phyloP scores from a whole-genome alignment of 1,140 invertebrate genomes.

The Lucilia cuprina region DNA sequence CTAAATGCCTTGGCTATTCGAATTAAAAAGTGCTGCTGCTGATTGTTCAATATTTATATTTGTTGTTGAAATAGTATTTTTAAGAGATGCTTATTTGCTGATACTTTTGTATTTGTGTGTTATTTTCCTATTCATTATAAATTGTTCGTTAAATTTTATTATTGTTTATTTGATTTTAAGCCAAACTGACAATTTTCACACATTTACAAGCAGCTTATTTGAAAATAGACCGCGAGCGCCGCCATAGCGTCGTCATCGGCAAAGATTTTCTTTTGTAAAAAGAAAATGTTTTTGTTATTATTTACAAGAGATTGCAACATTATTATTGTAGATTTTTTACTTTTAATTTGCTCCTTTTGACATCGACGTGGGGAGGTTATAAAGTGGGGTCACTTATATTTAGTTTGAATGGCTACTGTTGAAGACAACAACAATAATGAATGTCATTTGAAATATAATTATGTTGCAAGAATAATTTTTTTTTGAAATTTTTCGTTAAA shows the following conservation, averaged over 20 bases:
- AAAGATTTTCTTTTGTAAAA: too few relatives aligned
- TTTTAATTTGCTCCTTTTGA: too few relatives aligned
- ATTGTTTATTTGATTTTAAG: conserved; percentile 25
- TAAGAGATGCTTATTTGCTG: conserved; percentile 19
- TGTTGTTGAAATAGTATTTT: not conserved
- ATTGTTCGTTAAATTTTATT: conserved; percentile 31
- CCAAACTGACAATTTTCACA: conserved; percentile 23
- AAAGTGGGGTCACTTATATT: too few relatives aligned
- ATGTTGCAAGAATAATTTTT: too few relatives aligned
- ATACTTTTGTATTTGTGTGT: conserved; percentile 10
- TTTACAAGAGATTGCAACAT: not conserved
- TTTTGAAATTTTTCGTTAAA: too few relatives aligned
- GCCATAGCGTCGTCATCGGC: too few relatives aligned
- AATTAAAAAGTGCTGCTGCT: not conserved
- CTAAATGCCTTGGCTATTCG: not conserved
- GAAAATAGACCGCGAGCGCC: not conserved
- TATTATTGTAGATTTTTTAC: not conserved
- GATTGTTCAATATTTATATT: not conserved
- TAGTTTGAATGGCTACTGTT: too few relatives aligned
- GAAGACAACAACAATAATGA: not conserved
- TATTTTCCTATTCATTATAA: not conserved
- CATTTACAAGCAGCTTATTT: conserved; percentile 6
- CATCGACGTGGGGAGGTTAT: too few relatives aligned
- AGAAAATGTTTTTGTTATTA: not conserved
- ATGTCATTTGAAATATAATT: not conserved